These are phyloP conservation scores for Sminthurides aquaticus DNA, from an alignment of 2,888 invertebrate species.

Conservation along the genomic window DNA sequence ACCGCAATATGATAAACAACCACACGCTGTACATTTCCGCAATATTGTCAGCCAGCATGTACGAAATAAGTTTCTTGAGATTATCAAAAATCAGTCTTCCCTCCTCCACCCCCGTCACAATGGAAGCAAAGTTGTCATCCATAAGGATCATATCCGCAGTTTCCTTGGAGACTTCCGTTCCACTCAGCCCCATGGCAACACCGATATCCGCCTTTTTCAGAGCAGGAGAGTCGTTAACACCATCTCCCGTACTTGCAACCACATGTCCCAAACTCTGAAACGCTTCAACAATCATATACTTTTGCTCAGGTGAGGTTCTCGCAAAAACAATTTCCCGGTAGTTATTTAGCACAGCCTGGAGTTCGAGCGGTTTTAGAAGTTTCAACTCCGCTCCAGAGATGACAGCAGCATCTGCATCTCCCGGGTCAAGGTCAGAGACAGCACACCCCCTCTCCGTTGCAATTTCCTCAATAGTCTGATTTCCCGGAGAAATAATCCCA, in stretches of 20 bases:
- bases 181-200: slow-evolving; percentile 69
- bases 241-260: slow-evolving; percentile 79
- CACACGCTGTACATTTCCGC: slow-evolving; percentile 69
- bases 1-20: slow-evolving; percentile 40
- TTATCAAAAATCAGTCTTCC: slow-evolving; percentile 95
- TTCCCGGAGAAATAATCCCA: slow-evolving; percentile 58
- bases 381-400: slow-evolving; percentile 48
- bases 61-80: slow-evolving; percentile 95
- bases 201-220: slow-evolving; percentile 75
- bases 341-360: slow-evolving; percentile 49
- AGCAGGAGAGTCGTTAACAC: slow-evolving; percentile 80
- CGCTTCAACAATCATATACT: slow-evolving; percentile 62
- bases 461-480: slow-evolving; percentile 50
- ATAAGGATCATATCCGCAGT: slow-evolving; percentile 82
- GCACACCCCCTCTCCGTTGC: slow-evolving; percentile 48
- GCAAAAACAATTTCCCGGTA: slow-evolving; percentile 53
- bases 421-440: slow-evolving; percentile 47
- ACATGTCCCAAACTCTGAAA: slow-evolving; percentile 69
- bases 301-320: slow-evolving; percentile 52
- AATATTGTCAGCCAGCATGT: slow-evolving; percentile 93
- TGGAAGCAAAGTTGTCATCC: slow-evolving; percentile 82
- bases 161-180: slow-evolving; percentile 74
- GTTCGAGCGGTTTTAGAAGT: slow-evolving; percentile 45
- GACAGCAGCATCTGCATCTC: slow-evolving; percentile 51
- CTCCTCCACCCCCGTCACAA: slow-evolving; percentile 79